Evolutionary conservation across 1,140 invertebrate species (phyloP).

Genomic region (Caenorhabditis tropicalis): DNA sequence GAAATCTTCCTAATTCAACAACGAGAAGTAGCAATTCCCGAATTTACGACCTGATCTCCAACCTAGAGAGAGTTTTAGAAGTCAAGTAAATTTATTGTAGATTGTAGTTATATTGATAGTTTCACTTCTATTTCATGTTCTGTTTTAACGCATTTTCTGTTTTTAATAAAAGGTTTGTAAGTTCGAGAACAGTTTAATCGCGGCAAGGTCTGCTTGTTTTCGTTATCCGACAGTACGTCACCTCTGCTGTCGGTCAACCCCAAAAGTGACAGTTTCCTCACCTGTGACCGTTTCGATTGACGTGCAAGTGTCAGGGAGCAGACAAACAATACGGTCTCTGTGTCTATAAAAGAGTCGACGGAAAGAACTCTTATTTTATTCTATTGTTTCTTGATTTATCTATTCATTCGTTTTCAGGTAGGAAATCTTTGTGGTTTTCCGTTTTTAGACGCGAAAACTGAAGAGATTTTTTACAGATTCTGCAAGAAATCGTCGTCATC

Average conservation of each 20-base stretch:
- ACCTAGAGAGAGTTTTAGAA: conserved; percentile 12
- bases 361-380: not conserved
- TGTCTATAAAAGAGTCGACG: conserved; percentile 1
- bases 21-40: not conserved
- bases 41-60: not conserved
- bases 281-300: conserved; percentile 27
- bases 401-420: conserved; percentile 1
- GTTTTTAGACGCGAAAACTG: conserved; percentile 10
- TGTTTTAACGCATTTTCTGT: not conserved
- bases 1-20: not conserved
- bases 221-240: not conserved
- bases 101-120: conserved; percentile 11
- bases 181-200: no score
- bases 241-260: not conserved
- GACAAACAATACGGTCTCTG: conserved; percentile 26
- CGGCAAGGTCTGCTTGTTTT: no score
- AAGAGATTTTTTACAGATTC: conserved; percentile 41
- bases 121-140: not conserved
- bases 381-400: not conserved
- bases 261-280: not conserved
- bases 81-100: not conserved
- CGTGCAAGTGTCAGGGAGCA: conserved; percentile 33
- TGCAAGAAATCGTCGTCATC: not conserved
- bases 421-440: conserved; percentile 42
- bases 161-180: no score